Base-by-base conservation (phyloP, 2,797 vertebrate species). In the Aldrovandia affinis region DNA sequence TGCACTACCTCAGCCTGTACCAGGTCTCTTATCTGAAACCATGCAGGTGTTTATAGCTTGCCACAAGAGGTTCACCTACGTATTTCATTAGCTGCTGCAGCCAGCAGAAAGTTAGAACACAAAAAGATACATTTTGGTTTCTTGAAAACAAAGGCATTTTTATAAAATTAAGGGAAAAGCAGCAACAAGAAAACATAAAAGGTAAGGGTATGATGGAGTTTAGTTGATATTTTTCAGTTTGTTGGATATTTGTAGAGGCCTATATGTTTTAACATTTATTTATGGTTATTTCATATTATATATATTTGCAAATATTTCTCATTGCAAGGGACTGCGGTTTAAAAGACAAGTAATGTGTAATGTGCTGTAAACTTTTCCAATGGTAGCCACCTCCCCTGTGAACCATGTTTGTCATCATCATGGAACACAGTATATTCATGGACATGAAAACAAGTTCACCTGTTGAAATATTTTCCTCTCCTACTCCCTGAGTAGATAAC, bases 1-100 rank as follows among this genome's bases (percentile, higher is more conserved):
- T 47, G 7, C 42, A n/a, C 22, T 77, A 10, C 73, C 42, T n/a
- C 20, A 10, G 20, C 39, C 73, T n/a, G 42, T 77, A 1, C 73
- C 42, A 47, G 36, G 44, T n/a, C n/a, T 77, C 57, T 83, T 84
- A 79, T 86, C 83, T 84, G 55, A 86, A 82, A 79, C 83, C 61
- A 36, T 44, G 83, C 83, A 70, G 70, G 50, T 22, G 65, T 52
- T 18, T 18, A 52, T 63, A 82, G 68, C 15, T 6, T 42, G 36
- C 20, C 15, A 20, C 5, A 14, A 20, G 15, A 6, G 20, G 2
- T 77, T 47, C n/a, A 14, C 39, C 39, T 39, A 47, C n/a, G 39
- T 47, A 7, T 57, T 57, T 57, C 9, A 15, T 10, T 0, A 14
- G 12, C 55, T 10, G 55, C 55, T 57, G 18, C 73, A 77, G 42